Evolutionary conservation across 1,140 invertebrate genomes (phyloP).

Genomic region (Spodoptera frugiperda): DNA sequence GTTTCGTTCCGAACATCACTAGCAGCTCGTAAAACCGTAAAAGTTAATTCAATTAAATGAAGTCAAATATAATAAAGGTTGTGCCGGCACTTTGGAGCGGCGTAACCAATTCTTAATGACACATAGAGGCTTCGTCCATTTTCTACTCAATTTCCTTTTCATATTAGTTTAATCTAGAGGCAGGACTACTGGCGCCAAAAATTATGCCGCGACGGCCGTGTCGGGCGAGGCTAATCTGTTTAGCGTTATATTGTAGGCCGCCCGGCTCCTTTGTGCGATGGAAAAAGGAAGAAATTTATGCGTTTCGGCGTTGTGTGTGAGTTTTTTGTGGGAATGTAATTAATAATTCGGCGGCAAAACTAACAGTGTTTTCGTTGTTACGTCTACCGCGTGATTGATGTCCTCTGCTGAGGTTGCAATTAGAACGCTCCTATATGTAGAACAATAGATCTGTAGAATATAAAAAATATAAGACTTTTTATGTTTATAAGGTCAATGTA

Average conservation of each 20-base stretch:
- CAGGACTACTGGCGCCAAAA: conserved; percentile 86
- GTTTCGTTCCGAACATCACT: conserved; percentile 78
- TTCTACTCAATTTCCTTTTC: conserved; percentile 86
- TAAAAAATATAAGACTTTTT: too few species aligned
- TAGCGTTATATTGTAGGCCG: conserved; percentile 80
- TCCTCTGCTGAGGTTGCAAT: conserved; percentile 64
- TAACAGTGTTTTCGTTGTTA: conserved; percentile 86
- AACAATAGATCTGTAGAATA: background rate
- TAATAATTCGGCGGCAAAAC: conserved; percentile 87
- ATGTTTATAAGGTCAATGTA: too few species aligned
- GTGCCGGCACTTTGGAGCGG: conserved; percentile 68
- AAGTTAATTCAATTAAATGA: conserved; percentile 83
- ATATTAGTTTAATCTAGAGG: conserved; percentile 86
- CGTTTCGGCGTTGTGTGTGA: conserved; percentile 81
- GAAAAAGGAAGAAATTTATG: conserved; percentile 86
- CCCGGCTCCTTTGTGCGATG: conserved; percentile 82
- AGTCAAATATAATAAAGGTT: conserved; percentile 82
- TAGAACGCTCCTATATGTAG: conserved; percentile 56
- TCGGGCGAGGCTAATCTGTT: conserved; percentile 82
- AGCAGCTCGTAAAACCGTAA: conserved; percentile 79
- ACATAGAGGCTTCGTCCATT: conserved; percentile 81
- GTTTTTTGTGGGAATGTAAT: conserved; percentile 86
- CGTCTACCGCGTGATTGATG: conserved; percentile 76
- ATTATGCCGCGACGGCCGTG: conserved; percentile 84
- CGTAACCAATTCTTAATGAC: conserved; percentile 84